Percentiles rank a stretch among this genome's conserved stretches.
Evolutionary conservation across 1,140 invertebrate species (phyloP).

Genomic region (Ruditapes philippinarum): DNA sequence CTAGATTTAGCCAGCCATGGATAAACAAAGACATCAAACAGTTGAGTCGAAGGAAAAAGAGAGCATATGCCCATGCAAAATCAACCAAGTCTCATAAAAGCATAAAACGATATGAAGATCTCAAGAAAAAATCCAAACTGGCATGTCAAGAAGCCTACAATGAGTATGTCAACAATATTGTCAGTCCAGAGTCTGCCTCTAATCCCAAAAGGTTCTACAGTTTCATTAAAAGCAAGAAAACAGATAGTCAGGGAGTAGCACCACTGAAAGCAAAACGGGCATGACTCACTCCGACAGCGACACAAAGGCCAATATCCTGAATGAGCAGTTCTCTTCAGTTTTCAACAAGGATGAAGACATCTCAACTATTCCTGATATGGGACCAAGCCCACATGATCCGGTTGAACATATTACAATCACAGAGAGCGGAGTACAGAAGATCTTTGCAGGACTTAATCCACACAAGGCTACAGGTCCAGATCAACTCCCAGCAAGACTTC

Average conservation of each 20-base stretch:
- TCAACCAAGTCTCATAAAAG: neutral
- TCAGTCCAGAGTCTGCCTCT: constrained; percentile 11
- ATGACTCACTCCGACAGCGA: neutral
- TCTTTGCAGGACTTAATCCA: constrained; percentile 31
- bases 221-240: constrained; percentile 48
- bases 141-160: neutral
- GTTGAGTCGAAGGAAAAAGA: constrained; percentile 23
- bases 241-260: constrained; percentile 14
- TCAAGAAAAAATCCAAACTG: neutral
- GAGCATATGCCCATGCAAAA: neutral
- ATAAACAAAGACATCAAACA: constrained; percentile 29
- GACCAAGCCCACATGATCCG: neutral
- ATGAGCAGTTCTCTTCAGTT: constrained; percentile 15
- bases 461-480: constrained; percentile 57
- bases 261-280: constrained; percentile 2
- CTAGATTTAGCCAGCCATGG: constrained; percentile 26
- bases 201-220: constrained; percentile 26
- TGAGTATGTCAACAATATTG: constrained; percentile 3
- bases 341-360: constrained; percentile 24
- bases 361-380: neutral
- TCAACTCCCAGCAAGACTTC: constrained; percentile 17
- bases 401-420: neutral
- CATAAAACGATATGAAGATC: constrained; percentile 24
- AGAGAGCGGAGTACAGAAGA: constrained; percentile 4
- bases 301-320: neutral